Percentiles rank a stretch among this genome's conserved stretches.
Evolutionary conservation across 1,140 invertebrate species (phyloP).

Genomic region (Cotesia typhae): DNA sequence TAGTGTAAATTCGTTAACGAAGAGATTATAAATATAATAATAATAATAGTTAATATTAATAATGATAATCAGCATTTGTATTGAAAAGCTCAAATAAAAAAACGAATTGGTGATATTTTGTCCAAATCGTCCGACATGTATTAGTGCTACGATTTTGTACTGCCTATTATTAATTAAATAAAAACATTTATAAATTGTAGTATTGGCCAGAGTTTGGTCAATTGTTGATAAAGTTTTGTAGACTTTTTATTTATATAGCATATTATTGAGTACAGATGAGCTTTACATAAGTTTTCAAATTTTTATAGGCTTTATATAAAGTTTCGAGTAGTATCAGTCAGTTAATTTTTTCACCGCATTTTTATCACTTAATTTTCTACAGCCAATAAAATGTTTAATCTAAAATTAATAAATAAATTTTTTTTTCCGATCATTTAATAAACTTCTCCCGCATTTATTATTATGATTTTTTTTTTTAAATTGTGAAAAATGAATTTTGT

Average conservation of each 20-base stretch:
- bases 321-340: neutral
- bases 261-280: neutral
- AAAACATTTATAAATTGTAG: slow-evolving; percentile 21
- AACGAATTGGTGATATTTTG: slow-evolving; percentile 27
- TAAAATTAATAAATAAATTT: too few species aligned
- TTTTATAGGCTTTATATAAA: slow-evolving; percentile 2
- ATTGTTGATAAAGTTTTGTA: neutral
- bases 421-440: too few species aligned
- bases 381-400: too few species aligned
- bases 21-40: neutral
- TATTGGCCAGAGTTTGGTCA: neutral
- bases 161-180: slow-evolving; percentile 27
- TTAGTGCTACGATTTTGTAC: slow-evolving; percentile 33
- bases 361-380: neutral
- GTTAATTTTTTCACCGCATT: neutral
- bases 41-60: slow-evolving; percentile 1
- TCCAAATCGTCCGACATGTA: slow-evolving; percentile 24
- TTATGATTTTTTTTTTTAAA: too few species aligned
- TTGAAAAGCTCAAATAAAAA: slow-evolving; percentile 25
- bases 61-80: slow-evolving; percentile 1
- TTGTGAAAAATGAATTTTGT: too few species aligned
- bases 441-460: too few species aligned
- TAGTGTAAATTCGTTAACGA: slow-evolving; percentile 7
- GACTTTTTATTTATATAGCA: neutral
- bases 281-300: neutral